These are phyloP conservation scores for Latrodectus geometricus DNA, from an alignment of 1,140 invertebrate genomes.

Conservation along the genomic window DNA sequence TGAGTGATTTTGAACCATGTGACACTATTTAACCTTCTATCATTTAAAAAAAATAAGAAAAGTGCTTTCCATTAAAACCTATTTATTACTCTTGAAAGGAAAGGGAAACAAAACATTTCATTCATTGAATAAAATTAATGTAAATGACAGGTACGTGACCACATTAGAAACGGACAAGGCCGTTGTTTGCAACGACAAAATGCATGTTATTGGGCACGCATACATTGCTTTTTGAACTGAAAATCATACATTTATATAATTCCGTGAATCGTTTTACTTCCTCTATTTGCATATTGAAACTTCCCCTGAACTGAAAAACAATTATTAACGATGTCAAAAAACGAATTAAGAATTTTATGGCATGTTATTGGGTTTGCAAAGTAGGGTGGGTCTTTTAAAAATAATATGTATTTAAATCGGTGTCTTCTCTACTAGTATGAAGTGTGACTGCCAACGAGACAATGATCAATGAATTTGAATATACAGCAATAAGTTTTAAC, in stretches of 20 bases:
- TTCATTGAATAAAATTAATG: slow-evolving; percentile 48
- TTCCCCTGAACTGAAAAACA: not conserved
- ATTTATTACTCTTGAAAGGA: slow-evolving; percentile 18
- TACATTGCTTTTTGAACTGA: not conserved
- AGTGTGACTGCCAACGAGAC: no score
- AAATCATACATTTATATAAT: not conserved
- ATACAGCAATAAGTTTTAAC: no score
- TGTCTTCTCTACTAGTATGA: no score
- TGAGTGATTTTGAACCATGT: no score
- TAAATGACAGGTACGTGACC: slow-evolving; percentile 32
- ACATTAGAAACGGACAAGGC: slow-evolving; percentile 5
- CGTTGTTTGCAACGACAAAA: not conserved
- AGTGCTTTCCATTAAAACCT: not conserved
- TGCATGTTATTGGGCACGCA: slow-evolving; percentile 24
- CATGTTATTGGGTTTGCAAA: no score
- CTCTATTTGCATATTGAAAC: slow-evolving; percentile 31
- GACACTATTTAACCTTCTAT: no score
- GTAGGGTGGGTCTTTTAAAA: no score
- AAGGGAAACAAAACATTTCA: slow-evolving; percentile 13
- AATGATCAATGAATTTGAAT: no score
- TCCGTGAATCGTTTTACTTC: slow-evolving; percentile 40
- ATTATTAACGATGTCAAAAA: not conserved
- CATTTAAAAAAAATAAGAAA: no score
- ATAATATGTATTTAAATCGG: no score
- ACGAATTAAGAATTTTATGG: no score